These are phyloP conservation scores for Malaclemys terrapin DNA, from an alignment of 2,113 vertebrate genomes.

Conservation along the genomic window DNA sequence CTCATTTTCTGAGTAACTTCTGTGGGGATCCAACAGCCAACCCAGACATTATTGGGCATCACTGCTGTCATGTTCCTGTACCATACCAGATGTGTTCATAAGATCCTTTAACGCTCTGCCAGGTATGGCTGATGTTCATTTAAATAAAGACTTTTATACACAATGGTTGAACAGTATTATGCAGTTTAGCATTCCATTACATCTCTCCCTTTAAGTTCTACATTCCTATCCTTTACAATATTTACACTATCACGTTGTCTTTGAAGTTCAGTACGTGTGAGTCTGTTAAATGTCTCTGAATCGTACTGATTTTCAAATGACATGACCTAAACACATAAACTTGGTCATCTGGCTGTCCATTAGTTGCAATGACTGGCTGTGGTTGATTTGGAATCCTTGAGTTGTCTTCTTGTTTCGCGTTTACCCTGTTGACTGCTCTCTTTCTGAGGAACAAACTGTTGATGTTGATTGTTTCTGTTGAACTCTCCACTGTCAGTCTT, in stretches of 20 bases:
- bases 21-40: neutral
- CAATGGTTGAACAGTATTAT: neutral
- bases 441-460: neutral
- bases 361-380: neutral
- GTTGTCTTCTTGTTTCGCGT: neutral
- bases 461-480: neutral
- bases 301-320: neutral
- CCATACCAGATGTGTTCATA: neutral
- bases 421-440: neutral
- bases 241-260: neutral
- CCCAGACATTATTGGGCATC: neutral
- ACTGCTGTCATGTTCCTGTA: neutral
- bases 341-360: neutral
- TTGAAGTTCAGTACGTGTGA: neutral
- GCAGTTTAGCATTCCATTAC: neutral
- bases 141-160: neutral
- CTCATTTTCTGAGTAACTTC: neutral
- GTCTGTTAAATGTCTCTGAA: neutral
- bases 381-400: neutral
- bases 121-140: neutral
- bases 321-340: neutral
- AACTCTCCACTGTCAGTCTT: neutral
- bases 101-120: neutral
- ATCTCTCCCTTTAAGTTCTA: neutral
- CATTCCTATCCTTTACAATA: neutral